Percentiles rank a stretch among this genome's conserved stretches.
Evolutionary conservation across 2,888 invertebrate species (phyloP).

Genomic region (Tachina fera): DNA sequence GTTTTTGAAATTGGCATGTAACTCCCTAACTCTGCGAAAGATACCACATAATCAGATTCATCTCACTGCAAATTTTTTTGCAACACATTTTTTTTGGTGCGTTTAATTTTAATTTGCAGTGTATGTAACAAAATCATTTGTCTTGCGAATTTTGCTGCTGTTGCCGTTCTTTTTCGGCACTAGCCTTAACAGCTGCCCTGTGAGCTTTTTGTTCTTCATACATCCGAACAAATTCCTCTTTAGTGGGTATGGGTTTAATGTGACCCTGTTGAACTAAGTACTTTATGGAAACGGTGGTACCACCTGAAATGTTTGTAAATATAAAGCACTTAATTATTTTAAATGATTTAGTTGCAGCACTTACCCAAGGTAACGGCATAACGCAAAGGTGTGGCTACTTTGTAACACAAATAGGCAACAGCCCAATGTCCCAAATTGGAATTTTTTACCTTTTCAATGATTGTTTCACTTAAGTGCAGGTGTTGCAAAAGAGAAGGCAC

Average conservation of each 20-base stretch:
- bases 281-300: slow-evolving; percentile 93
- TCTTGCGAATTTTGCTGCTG: slow-evolving; percentile 43
- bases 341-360: slow-evolving; percentile 39
- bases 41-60: background rate
- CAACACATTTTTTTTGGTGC: slow-evolving; percentile 11
- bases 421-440: slow-evolving; percentile 95
- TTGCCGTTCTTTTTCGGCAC: slow-evolving; percentile 40
- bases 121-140: slow-evolving; percentile 58
- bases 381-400: slow-evolving; percentile 94
- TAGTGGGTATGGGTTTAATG: slow-evolving; percentile 91
- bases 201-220: slow-evolving; percentile 84
- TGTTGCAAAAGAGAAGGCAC: slow-evolving; percentile 90
- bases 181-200: slow-evolving; percentile 76
- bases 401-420: slow-evolving; percentile 95
- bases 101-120: slow-evolving; percentile 59
- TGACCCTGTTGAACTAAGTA: slow-evolving; percentile 91
- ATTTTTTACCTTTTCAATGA: slow-evolving; percentile 89
- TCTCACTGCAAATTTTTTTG: slow-evolving; percentile 35
- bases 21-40: background rate
- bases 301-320: slow-evolving; percentile 84
- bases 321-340: background rate
- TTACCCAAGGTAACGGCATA: slow-evolving; percentile 96
- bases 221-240: slow-evolving; percentile 86
- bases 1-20: background rate
- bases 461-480: slow-evolving; percentile 90